Evolutionary conservation across 2,888 invertebrate genomes (phyloP).

Genomic region (Diplazon laetatorius): DNA sequence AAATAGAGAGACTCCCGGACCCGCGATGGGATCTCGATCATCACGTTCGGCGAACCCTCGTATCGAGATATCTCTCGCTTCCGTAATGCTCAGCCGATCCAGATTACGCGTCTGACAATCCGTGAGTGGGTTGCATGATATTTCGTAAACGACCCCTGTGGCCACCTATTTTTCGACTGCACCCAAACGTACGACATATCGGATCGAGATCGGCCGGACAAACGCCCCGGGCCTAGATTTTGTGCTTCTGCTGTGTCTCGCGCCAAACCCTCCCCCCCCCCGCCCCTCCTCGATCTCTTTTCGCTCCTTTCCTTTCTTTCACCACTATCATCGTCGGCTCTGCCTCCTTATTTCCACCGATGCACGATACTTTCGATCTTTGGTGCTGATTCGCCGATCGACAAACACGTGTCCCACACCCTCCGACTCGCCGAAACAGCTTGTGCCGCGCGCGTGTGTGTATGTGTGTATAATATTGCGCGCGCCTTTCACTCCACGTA

Average conservation of each 20-base stretch:
- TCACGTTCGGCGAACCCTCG: conserved; percentile 7
- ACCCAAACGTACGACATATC: neutral
- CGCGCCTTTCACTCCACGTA: conserved; percentile 64
- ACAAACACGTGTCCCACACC: conserved; percentile 51
- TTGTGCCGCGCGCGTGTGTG: neutral
- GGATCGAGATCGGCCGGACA: conserved; percentile 14
- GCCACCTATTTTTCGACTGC: conserved; percentile 34
- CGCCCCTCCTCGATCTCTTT: neutral
- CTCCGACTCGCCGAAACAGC: conserved; percentile 37
- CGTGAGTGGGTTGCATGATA: conserved; percentile 12
- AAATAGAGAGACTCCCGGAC: conserved; percentile 23
- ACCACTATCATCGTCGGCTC: conserved; percentile 6
- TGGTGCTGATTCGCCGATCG: conserved; percentile 43
- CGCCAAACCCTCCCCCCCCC: neutral
- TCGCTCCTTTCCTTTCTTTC: conserved; percentile 5
- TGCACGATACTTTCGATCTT: conserved; percentile 64
- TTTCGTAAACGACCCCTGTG: conserved; percentile 55
- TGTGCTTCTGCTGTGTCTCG: conserved; percentile 4
- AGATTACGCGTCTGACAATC: conserved; percentile 38
- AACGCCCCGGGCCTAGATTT: conserved; percentile 14
- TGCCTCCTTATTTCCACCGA: conserved; percentile 41
- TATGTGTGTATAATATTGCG: neutral
- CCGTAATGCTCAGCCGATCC: conserved; percentile 11
- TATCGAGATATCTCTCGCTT: conserved; percentile 13
- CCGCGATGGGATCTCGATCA: conserved; percentile 17